These are phyloP conservation scores for Sacculina carcini DNA, from an alignment of 2,888 invertebrate genomes.

Conservation along the genomic window DNA sequence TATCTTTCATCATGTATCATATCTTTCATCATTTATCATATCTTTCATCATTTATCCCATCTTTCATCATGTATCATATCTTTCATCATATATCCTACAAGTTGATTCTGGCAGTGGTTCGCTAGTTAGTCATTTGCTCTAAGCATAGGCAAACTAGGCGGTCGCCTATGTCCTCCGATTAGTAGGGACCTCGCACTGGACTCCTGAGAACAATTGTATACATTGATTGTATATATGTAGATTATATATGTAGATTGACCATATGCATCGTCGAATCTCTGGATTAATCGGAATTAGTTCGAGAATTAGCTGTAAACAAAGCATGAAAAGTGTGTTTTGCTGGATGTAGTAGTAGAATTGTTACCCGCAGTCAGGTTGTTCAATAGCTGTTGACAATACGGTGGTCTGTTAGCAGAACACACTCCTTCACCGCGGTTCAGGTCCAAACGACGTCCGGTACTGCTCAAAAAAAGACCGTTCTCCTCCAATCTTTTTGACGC, in stretches of 20 bases:
- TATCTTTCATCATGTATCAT: background rate
- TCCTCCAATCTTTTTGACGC: slow-evolving; percentile 66
- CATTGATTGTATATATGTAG: too few relatives aligned
- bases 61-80: background rate
- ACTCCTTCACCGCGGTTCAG: slow-evolving; percentile 27
- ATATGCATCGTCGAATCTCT: too few relatives aligned
- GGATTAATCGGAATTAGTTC: too few relatives aligned
- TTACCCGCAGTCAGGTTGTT: too few relatives aligned
- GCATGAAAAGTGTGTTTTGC: too few relatives aligned
- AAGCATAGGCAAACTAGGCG: too few relatives aligned
- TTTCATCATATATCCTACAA: background rate
- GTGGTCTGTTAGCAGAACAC: slow-evolving; percentile 8
- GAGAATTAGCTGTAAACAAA: too few relatives aligned
- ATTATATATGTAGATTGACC: too few relatives aligned
- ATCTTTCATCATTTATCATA: background rate
- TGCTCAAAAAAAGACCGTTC: slow-evolving; percentile 60
- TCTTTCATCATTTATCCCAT: background rate
- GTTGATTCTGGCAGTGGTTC: background rate
- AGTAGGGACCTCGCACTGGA: too few relatives aligned
- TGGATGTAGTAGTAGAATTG: too few relatives aligned
- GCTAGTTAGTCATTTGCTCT: background rate
- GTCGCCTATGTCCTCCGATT: too few relatives aligned
- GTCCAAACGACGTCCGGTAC: slow-evolving; percentile 47
- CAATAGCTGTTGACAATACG: background rate
- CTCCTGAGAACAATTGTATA: too few relatives aligned